Evolutionary conservation across 2,888 invertebrate species (phyloP).

Genomic region (Chymomyza procnemis): DNA sequence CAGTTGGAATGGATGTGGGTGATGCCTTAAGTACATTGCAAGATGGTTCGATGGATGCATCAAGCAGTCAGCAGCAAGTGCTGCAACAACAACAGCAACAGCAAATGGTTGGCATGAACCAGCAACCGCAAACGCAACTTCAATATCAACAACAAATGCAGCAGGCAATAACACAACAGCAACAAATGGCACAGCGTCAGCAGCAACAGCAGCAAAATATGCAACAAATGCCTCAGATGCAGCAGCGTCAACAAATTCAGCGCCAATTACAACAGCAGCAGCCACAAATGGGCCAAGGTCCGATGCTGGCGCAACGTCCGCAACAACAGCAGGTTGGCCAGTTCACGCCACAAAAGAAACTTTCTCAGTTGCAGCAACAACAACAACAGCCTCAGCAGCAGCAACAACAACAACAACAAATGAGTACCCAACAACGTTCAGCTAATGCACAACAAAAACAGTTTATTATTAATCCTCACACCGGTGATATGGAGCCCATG

Average conservation of each 20-base stretch:
- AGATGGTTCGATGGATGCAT: slow-evolving; percentile 29
- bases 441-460: slow-evolving; percentile 80
- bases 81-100: slow-evolving; percentile 49
- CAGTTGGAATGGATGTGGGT: slow-evolving; percentile 72
- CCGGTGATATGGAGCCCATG: slow-evolving; percentile 90
- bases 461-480: slow-evolving; percentile 93
- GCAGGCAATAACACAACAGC: slow-evolving; percentile 34
- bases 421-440: slow-evolving; percentile 21
- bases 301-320: slow-evolving; percentile 21
- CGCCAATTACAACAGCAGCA: slow-evolving; percentile 47
- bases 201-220: slow-evolving; percentile 31
- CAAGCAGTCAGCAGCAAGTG: slow-evolving; percentile 25
- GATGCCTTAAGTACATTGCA: slow-evolving; percentile 61
- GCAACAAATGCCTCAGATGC: slow-evolving; percentile 35
- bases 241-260: slow-evolving; percentile 32
- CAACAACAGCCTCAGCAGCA: slow-evolving; percentile 38
- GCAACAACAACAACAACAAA: slow-evolving; percentile 39
- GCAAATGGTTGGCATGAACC: background rate
- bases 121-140: slow-evolving; percentile 33
- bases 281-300: slow-evolving; percentile 22
- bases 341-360: slow-evolving; percentile 5
- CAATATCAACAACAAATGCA: slow-evolving; percentile 33
- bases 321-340: slow-evolving; percentile 28
- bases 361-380: slow-evolving; percentile 30
- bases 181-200: slow-evolving; percentile 26